Evolutionary conservation across 1,140 invertebrate species (phyloP), one percentile per base, ranked within the genome.

Genomic region (Tetramorium simillimum): DNA sequence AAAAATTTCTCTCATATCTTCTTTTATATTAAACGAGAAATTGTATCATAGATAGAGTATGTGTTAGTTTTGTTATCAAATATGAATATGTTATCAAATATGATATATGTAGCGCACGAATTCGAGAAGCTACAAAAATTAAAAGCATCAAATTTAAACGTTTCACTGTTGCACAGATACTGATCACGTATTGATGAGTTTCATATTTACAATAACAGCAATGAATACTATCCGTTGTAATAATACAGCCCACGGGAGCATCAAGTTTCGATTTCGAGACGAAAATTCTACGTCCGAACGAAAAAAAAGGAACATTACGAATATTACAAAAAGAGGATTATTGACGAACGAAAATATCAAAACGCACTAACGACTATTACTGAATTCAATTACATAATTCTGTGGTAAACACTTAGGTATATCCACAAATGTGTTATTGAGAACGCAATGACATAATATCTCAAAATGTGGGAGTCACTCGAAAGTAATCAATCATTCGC

Each of bases 401-500:
- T 43, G 9, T 28, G n/a, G 14, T 37, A 51, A n/a, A 6, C 16
- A 18, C 33, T 33, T 33, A n/a, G 21, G 14, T 3, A 28, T 4
- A 33, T n/a, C 37, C 24, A 51, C 2, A 28, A 16, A 43, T 14
- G 18, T 14, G n/a, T 37, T 16, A 75, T 1, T 14, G 10, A 40
- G 24, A 80, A 69, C 14, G 18, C 40, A 18, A 40, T 81, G 14
- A 5, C 28, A 21, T 18, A 37, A 43, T 69, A 56, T 69, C 4
- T 40, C 9, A 53, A 69, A 12, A 69, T 37, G 18, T 65, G 33
- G 49, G 3, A 21, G 21, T 62, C 58, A 43, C 21, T 37, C 46
- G 28, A 33, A 77, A 76, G 56, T 40, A 46, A 80, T 80, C 46
- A 40, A 16, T 40, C 18, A 16, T 63, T 67, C 28, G 33, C 14